A percentile compares a stretch with the other conserved stretches of the same genome.
Conservation (phyloP, 2,797 vertebrate genomes). For the Amblyraja radiata region DNA sequence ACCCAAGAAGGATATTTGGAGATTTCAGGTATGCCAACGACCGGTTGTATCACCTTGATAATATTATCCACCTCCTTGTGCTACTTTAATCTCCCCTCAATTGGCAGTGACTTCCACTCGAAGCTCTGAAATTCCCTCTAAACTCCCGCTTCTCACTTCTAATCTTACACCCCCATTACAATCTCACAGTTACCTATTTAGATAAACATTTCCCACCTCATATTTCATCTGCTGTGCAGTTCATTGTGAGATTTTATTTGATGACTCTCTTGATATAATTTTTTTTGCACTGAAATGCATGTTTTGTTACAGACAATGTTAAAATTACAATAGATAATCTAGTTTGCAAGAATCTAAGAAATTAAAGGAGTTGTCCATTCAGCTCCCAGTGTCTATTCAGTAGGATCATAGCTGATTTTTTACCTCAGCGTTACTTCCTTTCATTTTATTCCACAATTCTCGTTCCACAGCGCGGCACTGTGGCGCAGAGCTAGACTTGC, state of each 20-base stretch:
- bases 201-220: background rate
- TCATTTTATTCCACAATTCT: too few species aligned
- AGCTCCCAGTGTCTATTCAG: too few species aligned
- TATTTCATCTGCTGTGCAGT: background rate
- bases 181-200: background rate
- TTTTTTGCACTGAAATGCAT: background rate
- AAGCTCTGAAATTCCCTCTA: background rate
- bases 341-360: too few species aligned
- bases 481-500: too few species aligned
- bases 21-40: constrained; percentile 55
- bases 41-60: background rate
- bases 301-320: background rate
- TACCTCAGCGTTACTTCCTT: too few species aligned
- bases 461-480: too few species aligned
- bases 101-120: background rate
- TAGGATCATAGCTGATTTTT: too few species aligned
- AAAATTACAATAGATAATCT: background rate
- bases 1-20: constrained; percentile 56
- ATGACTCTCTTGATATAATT: too few species aligned
- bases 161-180: background rate
- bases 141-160: background rate
- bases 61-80: background rate
- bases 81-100: too few species aligned
- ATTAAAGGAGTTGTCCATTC: too few species aligned
- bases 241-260: background rate